Base-by-base conservation (phyloP, 2,113 vertebrate genomes). In the Nothocercus julius region DNA sequence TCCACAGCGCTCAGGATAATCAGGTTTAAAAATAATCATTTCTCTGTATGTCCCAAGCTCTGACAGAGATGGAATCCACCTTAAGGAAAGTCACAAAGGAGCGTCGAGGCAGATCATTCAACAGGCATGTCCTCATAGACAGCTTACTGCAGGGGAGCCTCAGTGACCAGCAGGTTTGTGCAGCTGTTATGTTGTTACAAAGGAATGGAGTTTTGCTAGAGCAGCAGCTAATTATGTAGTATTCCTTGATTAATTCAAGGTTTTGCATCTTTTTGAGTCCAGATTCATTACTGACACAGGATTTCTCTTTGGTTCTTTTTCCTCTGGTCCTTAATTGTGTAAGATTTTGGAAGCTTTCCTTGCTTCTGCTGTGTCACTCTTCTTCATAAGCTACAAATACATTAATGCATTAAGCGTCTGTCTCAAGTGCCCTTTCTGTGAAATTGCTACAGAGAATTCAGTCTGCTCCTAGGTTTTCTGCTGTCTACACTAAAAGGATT, bases 91-190 rank as follows among this genome's bases (percentile, higher is more conserved):
- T 98, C 90, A 98, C 96, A 54, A 99, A 98, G 92, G 98, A 99
- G 66, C 98, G 98, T 54, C 98, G 98, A 96, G 98, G 97, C 88
- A 98, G 95, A 87, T 98, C 91, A 54, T 96, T 96, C 90, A 97
- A 90, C 85, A 98, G 98, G 54, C 93, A 95, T 2, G 95, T 98
- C 83, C 99, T 99, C 93, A 97, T 99, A 85, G 99, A 99, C 95
- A 95, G 97, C 53, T 97, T 99, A 94, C 97, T 98, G 64, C 98
- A 99, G 92, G 98, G 98, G 75, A 98, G 93, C 88, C 98, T 99
- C 89, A 98, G 96, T 74, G 99, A 99, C 81, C 98, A 98, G 91
- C 99, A 99, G 99, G 99, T 99, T 94, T 93, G 90, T 89, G 49
- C 54, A 84, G 58, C 85, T 94, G 42, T 77, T 64, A 7, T 18